Evolutionary conservation across 2,888 invertebrate species (phyloP).

Genomic region (Oscheius sp.): DNA sequence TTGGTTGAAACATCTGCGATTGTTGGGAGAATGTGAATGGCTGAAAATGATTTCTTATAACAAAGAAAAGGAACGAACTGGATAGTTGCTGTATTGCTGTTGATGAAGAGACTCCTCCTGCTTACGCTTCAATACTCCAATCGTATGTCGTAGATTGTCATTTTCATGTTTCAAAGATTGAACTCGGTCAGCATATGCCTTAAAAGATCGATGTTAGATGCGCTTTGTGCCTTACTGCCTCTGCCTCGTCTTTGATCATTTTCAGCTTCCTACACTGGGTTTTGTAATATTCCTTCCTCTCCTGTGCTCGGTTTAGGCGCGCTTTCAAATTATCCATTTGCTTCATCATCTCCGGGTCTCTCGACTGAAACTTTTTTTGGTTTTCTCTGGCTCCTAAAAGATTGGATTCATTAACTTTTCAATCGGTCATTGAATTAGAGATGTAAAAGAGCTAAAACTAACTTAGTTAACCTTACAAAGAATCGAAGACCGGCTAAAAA

Average conservation of each 20-base stretch:
- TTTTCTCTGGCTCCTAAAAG: too few relatives aligned
- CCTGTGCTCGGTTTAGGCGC: background rate
- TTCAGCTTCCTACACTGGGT: constrained; percentile 25
- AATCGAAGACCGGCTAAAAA: too few relatives aligned
- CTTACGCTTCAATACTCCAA: background rate
- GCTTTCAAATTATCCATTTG: background rate
- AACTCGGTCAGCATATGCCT: constrained; percentile 3
- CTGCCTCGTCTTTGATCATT: constrained; percentile 4
- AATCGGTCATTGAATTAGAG: too few relatives aligned
- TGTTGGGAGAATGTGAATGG: background rate
- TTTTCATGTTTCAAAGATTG: background rate
- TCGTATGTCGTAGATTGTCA: background rate
- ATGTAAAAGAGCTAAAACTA: too few relatives aligned
- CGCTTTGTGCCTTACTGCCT: too few relatives aligned
- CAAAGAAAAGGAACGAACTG: background rate
- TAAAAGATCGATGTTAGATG: too few relatives aligned
- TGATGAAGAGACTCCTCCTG: background rate
- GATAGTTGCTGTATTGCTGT: background rate
- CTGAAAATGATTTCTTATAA: background rate
- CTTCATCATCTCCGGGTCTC: background rate
- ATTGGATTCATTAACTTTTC: too few relatives aligned
- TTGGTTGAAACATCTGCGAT: background rate
- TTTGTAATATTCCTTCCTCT: background rate
- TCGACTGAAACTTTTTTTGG: background rate
- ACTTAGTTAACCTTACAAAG: too few relatives aligned